Evolutionary conservation across 2,113 vertebrate species (phyloP), one percentile per base, ranked within the genome.

Genomic region (Antechinus stuartii): DNA sequence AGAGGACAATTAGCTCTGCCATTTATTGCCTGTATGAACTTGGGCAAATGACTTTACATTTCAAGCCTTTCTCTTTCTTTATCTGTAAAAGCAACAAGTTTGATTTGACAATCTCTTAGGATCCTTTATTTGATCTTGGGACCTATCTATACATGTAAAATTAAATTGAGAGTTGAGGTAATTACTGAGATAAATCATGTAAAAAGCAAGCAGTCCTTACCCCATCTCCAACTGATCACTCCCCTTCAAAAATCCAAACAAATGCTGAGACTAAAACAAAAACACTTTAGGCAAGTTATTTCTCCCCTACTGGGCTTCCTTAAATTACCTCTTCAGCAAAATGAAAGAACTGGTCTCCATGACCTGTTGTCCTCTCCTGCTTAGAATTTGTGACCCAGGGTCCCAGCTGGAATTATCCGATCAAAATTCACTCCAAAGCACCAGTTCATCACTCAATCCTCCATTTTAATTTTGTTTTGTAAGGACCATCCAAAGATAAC

Each of bases 101-200:
- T 84, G 19, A 42, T 84, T 23, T 84, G 19, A 42, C n/a, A 42
- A 16, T n/a, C 19, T 84, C 68, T 76, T 76, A 76, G 5, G 68
- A 35, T 16, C 68, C n/a, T 42, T 42, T 54, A 19, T 54, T 11
- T 68, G 11, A 22, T 76, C 30, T 76, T n/a, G 61, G 35, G 30
- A 68, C 4, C 30, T 50, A 55, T 94, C 89, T 27, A 92, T 50
- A 92, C 2, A 95, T 19, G 30, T 47, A 55, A 93, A 49, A 30
- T 76, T 53, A 95, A 96, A 61, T 25, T 52, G 42, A 95, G 54
- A 53, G 35, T 26, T 49, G 24, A 93, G 11, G 16, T 93, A 90
- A 95, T 94, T 54, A 93, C 50, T 52, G 61, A 54, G 76, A 35
- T 91, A 92, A 90, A 53, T 92, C 93, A 96, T 96, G 56, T 42